Conservation (phyloP, 2,797 vertebrate genomes). For the Simalia tracyae region DNA sequence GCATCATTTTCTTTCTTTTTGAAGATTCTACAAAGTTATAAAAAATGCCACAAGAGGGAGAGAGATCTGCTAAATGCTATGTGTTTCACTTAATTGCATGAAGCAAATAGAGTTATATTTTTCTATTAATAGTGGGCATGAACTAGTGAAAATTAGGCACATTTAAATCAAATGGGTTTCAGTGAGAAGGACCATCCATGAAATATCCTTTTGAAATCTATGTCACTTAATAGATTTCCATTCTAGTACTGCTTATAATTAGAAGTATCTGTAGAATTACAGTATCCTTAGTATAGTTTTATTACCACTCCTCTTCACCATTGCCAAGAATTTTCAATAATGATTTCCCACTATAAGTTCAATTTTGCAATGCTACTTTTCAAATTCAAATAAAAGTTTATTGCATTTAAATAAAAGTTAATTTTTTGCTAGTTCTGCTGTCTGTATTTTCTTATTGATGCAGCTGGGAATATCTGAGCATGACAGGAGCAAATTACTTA, state of each 20-base stretch:
- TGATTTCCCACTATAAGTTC: not conserved
- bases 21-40: not conserved
- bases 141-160: not conserved
- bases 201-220: not conserved
- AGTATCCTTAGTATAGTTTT: not conserved
- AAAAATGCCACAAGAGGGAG: not conserved
- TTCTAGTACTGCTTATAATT: not conserved
- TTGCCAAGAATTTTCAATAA: not conserved
- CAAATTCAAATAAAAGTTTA: not conserved
- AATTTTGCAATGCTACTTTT: too few relatives aligned
- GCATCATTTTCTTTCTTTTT: too few relatives aligned
- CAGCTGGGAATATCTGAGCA: too few relatives aligned
- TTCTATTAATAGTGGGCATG: not conserved
- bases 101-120: not conserved
- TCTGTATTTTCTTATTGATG: not conserved
- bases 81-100: not conserved
- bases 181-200: not conserved
- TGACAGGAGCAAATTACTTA: too few relatives aligned
- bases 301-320: not conserved
- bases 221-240: not conserved
- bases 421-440: not conserved
- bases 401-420: not conserved
- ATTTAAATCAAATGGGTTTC: not conserved
- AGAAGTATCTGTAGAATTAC: not conserved
- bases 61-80: not conserved